phyloP scores from a whole-genome alignment of 1,140 invertebrate species.

The Diorhabda elongata region DNA sequence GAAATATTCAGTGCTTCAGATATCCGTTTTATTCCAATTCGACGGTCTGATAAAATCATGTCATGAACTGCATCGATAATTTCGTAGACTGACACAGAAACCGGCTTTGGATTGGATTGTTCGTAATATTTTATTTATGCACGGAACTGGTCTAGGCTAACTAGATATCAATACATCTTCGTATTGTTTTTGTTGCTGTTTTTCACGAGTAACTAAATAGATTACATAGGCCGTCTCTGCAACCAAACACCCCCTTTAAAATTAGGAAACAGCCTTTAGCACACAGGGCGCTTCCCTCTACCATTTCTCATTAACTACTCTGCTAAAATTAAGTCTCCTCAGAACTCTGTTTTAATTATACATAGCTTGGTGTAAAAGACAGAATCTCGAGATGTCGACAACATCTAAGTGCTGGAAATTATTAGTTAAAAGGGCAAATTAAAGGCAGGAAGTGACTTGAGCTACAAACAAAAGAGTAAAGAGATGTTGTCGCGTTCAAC shows the following conservation, averaged over 20 bases:
- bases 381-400: neutral
- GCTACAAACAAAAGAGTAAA: neutral
- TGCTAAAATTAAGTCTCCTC: slow-evolving; percentile 2
- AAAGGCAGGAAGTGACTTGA: slow-evolving; percentile 1
- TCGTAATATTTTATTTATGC: too few relatives aligned
- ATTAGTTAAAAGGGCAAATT: slow-evolving; percentile 1
- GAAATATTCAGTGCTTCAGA: too few relatives aligned
- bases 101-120: too few relatives aligned
- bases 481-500: neutral
- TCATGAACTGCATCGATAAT: too few relatives aligned
- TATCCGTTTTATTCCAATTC: too few relatives aligned
- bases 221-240: neutral
- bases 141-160: too few relatives aligned
- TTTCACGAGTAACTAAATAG: neutral
- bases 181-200: too few relatives aligned
- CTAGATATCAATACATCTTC: too few relatives aligned
- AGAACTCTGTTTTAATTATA: slow-evolving; percentile 3
- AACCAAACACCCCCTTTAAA: neutral
- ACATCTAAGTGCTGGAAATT: slow-evolving; percentile 2
- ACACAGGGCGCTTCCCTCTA: neutral
- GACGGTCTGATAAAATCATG: too few relatives aligned
- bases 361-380: slow-evolving; percentile 1
- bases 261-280: neutral
- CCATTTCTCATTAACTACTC: slow-evolving; percentile 2
- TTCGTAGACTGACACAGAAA: too few relatives aligned